These are phyloP conservation scores for Rhagonycha lutea DNA, from an alignment of 2,888 invertebrate genomes.

Conservation along the genomic window DNA sequence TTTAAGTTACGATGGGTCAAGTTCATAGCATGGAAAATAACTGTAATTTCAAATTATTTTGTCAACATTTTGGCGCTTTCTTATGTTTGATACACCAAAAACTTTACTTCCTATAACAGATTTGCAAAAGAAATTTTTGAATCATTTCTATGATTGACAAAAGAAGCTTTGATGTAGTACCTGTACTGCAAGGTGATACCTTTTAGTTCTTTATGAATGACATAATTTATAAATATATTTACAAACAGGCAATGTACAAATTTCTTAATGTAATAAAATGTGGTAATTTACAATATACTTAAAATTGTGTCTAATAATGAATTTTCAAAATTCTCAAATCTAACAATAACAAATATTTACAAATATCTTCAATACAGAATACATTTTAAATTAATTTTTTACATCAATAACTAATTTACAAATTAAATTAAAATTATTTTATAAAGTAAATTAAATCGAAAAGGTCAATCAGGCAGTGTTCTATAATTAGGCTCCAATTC, in stretches of 20 bases:
- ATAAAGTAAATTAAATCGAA: slow-evolving; percentile 35
- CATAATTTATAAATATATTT: slow-evolving; percentile 53
- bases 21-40: too few relatives aligned
- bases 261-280: slow-evolving; percentile 51
- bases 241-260: slow-evolving; percentile 53
- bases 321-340: slow-evolving; percentile 37
- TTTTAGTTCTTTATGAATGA: slow-evolving; percentile 5
- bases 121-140: background rate
- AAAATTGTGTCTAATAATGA: slow-evolving; percentile 40
- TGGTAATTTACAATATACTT: slow-evolving; percentile 50
- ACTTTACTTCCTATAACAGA: too few relatives aligned
- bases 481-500: slow-evolving; percentile 6
- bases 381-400: slow-evolving; percentile 41
- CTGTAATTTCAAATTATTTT: too few relatives aligned
- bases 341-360: slow-evolving; percentile 55
- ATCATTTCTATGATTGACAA: background rate
- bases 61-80: too few relatives aligned
- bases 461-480: slow-evolving; percentile 45
- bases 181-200: background rate
- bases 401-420: slow-evolving; percentile 25
- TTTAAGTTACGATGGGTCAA: too few relatives aligned
- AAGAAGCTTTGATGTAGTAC: background rate
- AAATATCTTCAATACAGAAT: slow-evolving; percentile 45
- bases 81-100: too few relatives aligned
- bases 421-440: slow-evolving; percentile 19